Base-by-base conservation (phyloP, 2,797 vertebrate species). In the Ctenopoma kingsleyae region DNA sequence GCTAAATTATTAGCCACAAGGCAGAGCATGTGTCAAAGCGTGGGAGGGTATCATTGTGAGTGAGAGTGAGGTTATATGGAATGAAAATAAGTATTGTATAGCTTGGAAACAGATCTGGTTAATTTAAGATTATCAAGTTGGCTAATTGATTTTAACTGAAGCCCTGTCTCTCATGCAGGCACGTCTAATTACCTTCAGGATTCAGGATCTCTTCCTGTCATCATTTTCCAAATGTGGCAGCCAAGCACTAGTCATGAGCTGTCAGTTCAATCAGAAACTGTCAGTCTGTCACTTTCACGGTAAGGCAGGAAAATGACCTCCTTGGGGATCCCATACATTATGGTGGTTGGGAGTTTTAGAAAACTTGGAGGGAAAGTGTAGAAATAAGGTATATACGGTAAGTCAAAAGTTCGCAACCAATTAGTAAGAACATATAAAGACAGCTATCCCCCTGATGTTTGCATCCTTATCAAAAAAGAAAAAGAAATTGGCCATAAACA, bases 131-230 rank as follows among this genome's bases (percentile, higher is more conserved):
- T 68, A 86, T 91, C 80, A 82, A 65, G 76, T 80, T 64, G 66
- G 71, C 83, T 93, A 92, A 94, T 93, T 91, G 80, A 83, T 87
- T 88, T 89, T 78, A 89, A 92, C 92, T 86, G 73, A 90, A 89
- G 70, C 65, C 40, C 50, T 71, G 85, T 82, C 78, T 84, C 74
- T 66, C 53, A 43, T 69, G 72, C 46, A 49, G 51, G 47, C 32
- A 53, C 38, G 73, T 85, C 85, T 75, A 92, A 93, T 93, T 93
- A 77, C 82, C 80, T 88, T 82, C 13, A 16, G 67, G 76, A 84
- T 65, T 7, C 6, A 54, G 69, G 74, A 75, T 67, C 41, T 50
- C 73, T 74, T 86, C 76, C 84, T 58, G 38, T 81, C 57, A 41
- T 9, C 47, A 56, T 83, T 89, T 85, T 78, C 71, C 49, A 67